Percentiles rank a stretch among this genome's conserved stretches.
phyloP scores from a whole-genome alignment of 2,797 vertebrate species.

The Morelia viridis region DNA sequence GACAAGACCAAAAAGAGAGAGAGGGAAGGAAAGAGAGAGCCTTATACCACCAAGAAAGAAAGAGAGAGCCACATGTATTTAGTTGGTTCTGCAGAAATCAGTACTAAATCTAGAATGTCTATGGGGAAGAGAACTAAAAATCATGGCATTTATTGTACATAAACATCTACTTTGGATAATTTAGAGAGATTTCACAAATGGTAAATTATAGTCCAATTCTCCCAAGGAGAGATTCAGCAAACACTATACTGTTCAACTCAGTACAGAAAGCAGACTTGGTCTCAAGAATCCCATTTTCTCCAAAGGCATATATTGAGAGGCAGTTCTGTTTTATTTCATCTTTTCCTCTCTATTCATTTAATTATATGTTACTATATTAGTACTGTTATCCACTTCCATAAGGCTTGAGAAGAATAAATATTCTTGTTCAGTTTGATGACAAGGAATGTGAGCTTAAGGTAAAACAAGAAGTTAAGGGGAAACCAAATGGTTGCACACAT shows the following conservation, averaged over 20 bases:
- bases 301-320: not conserved
- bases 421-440: not conserved
- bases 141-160: slow-evolving; percentile 18
- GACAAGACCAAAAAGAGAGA: not conserved
- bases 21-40: not conserved
- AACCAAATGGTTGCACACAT: not conserved
- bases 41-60: not conserved
- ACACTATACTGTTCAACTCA: not conserved
- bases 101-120: slow-evolving; percentile 1
- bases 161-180: slow-evolving; percentile 29
- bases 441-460: not conserved
- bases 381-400: not conserved
- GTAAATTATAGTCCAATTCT: slow-evolving; percentile 17
- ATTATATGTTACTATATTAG: not conserved
- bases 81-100: not conserved
- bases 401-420: not conserved
- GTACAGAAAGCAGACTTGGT: not conserved
- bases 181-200: slow-evolving; percentile 24
- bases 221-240: not conserved
- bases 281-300: not conserved
- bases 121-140: not conserved
- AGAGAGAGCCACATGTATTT: not conserved
- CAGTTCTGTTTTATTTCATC: not conserved
- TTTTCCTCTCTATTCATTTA: not conserved
- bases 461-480: not conserved